A percentile compares a stretch with the other conserved stretches of the same genome.
phyloP scores from a whole-genome alignment of 2,113 vertebrate species.

The Macaca mulatta region DNA sequence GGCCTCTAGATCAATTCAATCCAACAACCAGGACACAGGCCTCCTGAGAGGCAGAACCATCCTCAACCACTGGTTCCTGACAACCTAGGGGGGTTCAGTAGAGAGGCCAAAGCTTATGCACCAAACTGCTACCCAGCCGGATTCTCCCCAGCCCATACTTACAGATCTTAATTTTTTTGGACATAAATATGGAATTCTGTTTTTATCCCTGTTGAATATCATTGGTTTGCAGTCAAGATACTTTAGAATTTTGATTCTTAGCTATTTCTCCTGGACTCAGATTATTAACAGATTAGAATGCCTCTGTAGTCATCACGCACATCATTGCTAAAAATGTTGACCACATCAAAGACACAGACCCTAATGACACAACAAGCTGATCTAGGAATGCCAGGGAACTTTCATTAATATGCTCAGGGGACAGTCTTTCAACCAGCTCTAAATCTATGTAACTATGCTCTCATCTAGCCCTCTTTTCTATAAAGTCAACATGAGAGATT shows the following conservation, averaged over 20 bases:
- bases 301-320: neutral
- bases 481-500: neutral
- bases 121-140: no score
- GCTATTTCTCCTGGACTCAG: neutral
- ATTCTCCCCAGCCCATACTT: no score
- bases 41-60: neutral
- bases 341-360: neutral
- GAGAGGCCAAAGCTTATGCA: accelerated
- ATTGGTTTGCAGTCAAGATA: neutral
- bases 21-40: neutral
- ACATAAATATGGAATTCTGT: neutral
- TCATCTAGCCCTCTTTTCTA: neutral
- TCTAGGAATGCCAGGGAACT: neutral
- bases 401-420: neutral
- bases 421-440: neutral
- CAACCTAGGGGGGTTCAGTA: neutral
- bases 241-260: neutral
- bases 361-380: neutral
- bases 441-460: neutral
- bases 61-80: neutral
- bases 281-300: neutral
- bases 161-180: neutral
- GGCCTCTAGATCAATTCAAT: no score
- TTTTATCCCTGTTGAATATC: neutral
- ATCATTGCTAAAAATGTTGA: neutral